Base-by-base conservation (phyloP, 2,888 invertebrate species). In the Pyrrhia umbra region DNA sequence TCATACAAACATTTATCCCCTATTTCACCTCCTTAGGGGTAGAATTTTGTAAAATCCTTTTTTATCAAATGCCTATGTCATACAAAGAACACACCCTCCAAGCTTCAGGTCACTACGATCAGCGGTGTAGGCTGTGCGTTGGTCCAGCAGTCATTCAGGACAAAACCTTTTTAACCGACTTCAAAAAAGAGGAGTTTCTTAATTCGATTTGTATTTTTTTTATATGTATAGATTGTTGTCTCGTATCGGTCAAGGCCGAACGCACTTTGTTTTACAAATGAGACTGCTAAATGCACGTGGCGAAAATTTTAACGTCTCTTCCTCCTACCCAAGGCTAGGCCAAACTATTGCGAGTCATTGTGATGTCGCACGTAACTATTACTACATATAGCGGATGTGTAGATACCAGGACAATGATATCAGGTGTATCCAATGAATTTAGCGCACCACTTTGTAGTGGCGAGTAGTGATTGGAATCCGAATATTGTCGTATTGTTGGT, bases 341-440 rank as follows among this genome's bases (percentile, higher is more conserved):
- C 58, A 49, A 2, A 21, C 30, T 21, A 39, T 69, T 39, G 18
- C 49, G 37, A 59, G 51, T 66, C 9, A 52, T 56, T 47, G 27
- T 46, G 43, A 23, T 49, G 51, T 58, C 40, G 50, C 43, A 54
- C 57, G 56, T 49, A 60, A 72, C 51, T 50, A 59, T 59, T 62
- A 49, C 42, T 20, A 42, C 9, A 3, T 30, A 18, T 40, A 40
- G 57, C 59, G 69, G 73, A 69, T 73, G 57, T 61, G n/a, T 46
- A 13, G 39, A 56, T 71, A 62, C 58, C 64, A 20, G 70, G 58
- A 2, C 69, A 66, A 58, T 60, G 51, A 46, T 64, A 56, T 66
- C 63, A 63, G 51, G 42, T 50, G 57, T 49, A 57, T 45, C 20
- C 8, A 37, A 46, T 40, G 55, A 58, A 58, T 40, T 39, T 54